Base-by-base conservation (phyloP, 2,797 vertebrate genomes). In the Cuculus canorus region DNA sequence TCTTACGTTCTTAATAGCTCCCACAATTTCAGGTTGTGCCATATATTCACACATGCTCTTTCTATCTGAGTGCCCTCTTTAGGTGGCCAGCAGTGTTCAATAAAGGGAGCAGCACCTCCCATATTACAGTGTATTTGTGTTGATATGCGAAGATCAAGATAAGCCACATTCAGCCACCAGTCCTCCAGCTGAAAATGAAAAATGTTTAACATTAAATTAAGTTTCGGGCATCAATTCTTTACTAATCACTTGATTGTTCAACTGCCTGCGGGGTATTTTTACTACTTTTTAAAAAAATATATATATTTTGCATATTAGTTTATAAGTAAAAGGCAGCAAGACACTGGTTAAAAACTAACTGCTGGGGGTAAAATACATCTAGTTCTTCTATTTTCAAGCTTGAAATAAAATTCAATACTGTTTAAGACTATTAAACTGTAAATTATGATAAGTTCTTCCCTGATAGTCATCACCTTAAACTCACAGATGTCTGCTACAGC, bases 81-180 rank as follows among this genome's bases (percentile, higher is more conserved):
- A 3, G 98, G 95, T 47, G 99, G 98, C 99, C 99, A 99, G 96
- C 82, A 99, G 97, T 99, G 98, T 63, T 99, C 99, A 95, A 99
- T 87, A 87, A 98, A 98, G 4, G 98, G 95, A 1, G 94, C 98
- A 1, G 99, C 97, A 17, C 99, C 99, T 1, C 87, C 99, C 10
- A 99, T 99, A 94, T 99, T 99, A 83, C 98, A 98, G 63, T 98
- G 97, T 69, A 99, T 97, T 97, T 99, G 99, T 24, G 99, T 99
- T 18, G 99, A 98, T 48, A 97, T 96, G 21, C 99, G 99, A 27
- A 98, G 82, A 86, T 99, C 99, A 94, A 99, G 98, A 92, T 99
- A 99, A 2, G 98, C 98, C 21, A 96, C 77, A 59, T 99, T 98
- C 86, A 99, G 97, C 99, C 99, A 99, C 99, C 99, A 99, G 43